A percentile compares a stretch with the other conserved stretches of the same genome.
Conservation (phyloP, 1,140 invertebrate species). For the Onthophagus taurus region DNA sequence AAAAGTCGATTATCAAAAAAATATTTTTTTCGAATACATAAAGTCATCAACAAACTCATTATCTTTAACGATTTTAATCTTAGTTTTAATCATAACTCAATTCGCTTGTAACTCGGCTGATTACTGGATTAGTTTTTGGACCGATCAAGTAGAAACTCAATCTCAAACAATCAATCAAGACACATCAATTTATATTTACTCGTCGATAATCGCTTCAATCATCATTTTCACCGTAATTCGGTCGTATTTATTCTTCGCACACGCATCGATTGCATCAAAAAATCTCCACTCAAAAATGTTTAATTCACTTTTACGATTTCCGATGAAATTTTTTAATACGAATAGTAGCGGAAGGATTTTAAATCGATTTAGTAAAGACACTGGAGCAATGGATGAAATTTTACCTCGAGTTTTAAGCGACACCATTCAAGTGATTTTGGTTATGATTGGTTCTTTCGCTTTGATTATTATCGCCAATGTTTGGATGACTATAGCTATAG, state of each 20-base stretch:
- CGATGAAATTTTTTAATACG: conserved; percentile 12
- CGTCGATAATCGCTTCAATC: not conserved
- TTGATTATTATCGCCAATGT: conserved; percentile 6
- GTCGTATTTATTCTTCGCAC: conserved; percentile 44
- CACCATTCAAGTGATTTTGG: conserved; percentile 49
- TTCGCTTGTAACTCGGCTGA: conserved; percentile 58
- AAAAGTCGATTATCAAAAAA: conserved; percentile 7
- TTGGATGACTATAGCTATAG: conserved; percentile 5
- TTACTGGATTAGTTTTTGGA: conserved; percentile 72
- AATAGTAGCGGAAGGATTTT: conserved; percentile 31
- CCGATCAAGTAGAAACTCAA: not conserved
- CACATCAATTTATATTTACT: conserved; percentile 9
- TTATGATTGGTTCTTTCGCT: conserved; percentile 3
- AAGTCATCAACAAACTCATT: conserved; percentile 48
- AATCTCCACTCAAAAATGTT: conserved; percentile 53
- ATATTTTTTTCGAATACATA: conserved; percentile 47
- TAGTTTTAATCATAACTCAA: conserved; percentile 57
- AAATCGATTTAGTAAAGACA: conserved; percentile 72
- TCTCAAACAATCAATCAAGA: not conserved
- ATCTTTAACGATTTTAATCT: conserved; percentile 42
- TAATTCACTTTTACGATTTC: conserved; percentile 1
- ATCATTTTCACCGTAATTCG: conserved; percentile 37
- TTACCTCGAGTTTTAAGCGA: conserved; percentile 52
- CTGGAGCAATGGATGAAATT: conserved; percentile 71
- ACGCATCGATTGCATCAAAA: conserved; percentile 50